phyloP scores from a whole-genome alignment of 2,797 vertebrate genomes.

The Notamacropus eugenii region DNA sequence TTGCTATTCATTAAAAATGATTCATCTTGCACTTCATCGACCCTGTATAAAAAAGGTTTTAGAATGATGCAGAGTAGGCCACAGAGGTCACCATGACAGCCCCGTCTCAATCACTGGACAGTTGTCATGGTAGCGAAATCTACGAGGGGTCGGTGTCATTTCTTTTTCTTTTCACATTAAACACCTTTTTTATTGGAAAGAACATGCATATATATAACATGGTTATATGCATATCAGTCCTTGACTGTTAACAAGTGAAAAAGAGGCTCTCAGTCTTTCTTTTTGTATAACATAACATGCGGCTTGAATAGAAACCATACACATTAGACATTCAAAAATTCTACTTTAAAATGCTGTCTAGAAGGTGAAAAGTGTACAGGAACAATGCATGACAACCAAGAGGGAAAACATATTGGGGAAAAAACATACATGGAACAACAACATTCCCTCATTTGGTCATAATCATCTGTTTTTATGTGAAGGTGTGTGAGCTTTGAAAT shows the following conservation, averaged over 20 bases:
- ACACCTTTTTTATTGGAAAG: conserved; percentile 80
- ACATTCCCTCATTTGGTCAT: conserved; percentile 73
- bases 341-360: conserved; percentile 64
- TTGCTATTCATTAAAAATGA: conserved; percentile 56
- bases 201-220: too few species aligned
- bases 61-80: conserved; percentile 62
- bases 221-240: conserved; percentile 75
- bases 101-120: conserved; percentile 77
- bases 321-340: conserved; percentile 70
- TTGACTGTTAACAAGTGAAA: conserved; percentile 50
- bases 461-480: conserved; percentile 73
- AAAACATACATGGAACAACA: conserved; percentile 67
- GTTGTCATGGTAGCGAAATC: conserved; percentile 88
- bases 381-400: conserved; percentile 66
- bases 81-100: conserved; percentile 82
- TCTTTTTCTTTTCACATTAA: conserved; percentile 71
- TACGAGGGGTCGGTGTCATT: conserved; percentile 72
- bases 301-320: conserved; percentile 61
- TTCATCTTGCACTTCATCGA: conserved; percentile 70
- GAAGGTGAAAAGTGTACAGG: conserved; percentile 53
- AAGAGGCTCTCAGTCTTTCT: conserved; percentile 23
- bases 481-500: conserved; percentile 77
- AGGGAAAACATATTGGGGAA: conserved; percentile 69
- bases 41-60: conserved; percentile 69
- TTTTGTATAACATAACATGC: conserved; percentile 55